These are phyloP conservation scores for Aproaerema taeniolella DNA, from an alignment of 2,888 invertebrate species.

Conservation along the genomic window DNA sequence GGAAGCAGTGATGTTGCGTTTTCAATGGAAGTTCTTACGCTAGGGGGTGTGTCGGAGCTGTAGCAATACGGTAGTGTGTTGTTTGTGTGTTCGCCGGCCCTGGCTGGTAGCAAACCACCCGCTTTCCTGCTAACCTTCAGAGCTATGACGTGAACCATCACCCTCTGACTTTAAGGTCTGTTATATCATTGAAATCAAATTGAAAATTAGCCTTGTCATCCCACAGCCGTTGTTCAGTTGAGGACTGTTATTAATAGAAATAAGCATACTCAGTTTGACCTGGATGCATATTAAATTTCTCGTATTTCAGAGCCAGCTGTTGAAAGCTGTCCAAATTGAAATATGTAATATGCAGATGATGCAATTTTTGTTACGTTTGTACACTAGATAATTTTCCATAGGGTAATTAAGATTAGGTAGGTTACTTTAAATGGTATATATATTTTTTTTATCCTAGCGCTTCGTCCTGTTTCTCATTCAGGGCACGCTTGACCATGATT, in stretches of 20 bases:
- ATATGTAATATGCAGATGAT: too few relatives aligned
- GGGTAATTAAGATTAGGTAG: too few relatives aligned
- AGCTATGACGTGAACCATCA: constrained; percentile 24
- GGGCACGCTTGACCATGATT: too few relatives aligned
- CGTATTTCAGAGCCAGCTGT: too few relatives aligned
- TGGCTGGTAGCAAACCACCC: constrained; percentile 20
- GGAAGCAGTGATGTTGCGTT: constrained; percentile 34
- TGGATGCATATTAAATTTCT: constrained; percentile 5
- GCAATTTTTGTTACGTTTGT: too few relatives aligned
- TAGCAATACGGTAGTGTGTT: constrained; percentile 24
- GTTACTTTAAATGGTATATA: too few relatives aligned
- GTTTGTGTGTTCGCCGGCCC: constrained; percentile 28
- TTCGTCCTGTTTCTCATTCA: too few relatives aligned
- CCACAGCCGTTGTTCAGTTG: constrained; percentile 4
- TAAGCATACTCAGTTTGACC: constrained; percentile 12
- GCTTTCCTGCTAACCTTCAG: constrained; percentile 31
- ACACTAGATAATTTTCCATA: too few relatives aligned
- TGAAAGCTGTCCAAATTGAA: too few relatives aligned
- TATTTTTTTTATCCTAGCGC: too few relatives aligned
- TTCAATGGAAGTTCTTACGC: constrained; percentile 63
- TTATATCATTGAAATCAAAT: constrained; percentile 22
- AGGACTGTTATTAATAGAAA: constrained; percentile 15
- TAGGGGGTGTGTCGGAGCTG: constrained; percentile 29
- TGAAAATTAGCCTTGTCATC: constrained; percentile 21
- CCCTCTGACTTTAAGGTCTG: constrained; percentile 21